Conservation (phyloP, 2,113 vertebrate species). For the Saguinus midas region DNA sequence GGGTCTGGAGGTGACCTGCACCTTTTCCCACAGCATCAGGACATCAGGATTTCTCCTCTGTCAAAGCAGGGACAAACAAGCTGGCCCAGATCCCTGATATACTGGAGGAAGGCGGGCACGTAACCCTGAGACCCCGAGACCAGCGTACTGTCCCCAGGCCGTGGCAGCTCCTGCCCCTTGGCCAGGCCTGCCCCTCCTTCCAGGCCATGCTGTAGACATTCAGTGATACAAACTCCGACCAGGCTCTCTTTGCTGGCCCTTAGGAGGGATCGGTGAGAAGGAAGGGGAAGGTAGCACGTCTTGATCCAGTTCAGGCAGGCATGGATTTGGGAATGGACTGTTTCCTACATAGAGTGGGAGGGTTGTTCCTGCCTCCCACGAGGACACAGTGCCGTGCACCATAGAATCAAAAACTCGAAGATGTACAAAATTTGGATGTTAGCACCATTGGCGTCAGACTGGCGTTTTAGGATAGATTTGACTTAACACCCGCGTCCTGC, state of each 20-base stretch:
- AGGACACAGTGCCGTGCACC: neutral
- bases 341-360: neutral
- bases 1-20: neutral
- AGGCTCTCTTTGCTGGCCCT: neutral
- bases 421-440: fast-evolving
- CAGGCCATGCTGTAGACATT: neutral
- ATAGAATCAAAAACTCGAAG: neutral
- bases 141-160: no score
- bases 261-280: fast-evolving
- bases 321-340: neutral
- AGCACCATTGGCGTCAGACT: fast-evolving
- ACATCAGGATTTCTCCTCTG: no score
- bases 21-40: fast-evolving
- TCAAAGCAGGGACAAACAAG: neutral
- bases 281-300: fast-evolving
- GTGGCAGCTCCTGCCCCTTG: neutral
- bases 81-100: neutral
- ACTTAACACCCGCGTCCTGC: neutral
- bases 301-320: neutral
- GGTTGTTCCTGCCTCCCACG: neutral
- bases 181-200: neutral
- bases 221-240: fast-evolving
- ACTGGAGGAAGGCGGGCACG: neutral
- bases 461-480: neutral
- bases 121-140: neutral